These are phyloP conservation scores for Troides oblongomaculatus DNA, from an alignment of 2,888 invertebrate species.

Conservation along the genomic window DNA sequence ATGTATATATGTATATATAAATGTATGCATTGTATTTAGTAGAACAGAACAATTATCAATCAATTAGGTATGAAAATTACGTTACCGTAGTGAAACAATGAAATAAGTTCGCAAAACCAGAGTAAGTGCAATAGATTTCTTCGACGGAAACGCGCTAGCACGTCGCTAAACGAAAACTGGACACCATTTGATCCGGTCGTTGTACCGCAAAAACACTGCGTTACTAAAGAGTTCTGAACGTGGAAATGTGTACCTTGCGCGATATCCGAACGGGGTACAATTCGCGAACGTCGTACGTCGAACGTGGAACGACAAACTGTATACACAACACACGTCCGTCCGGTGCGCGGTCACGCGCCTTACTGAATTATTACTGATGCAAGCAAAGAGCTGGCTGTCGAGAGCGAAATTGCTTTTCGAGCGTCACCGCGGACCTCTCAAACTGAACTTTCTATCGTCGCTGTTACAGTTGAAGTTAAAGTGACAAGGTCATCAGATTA, in stretches of 20 bases:
- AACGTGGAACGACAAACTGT: slow-evolving; percentile 29
- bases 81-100: slow-evolving; percentile 26
- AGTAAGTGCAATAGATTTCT: slow-evolving; percentile 1
- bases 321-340: slow-evolving; percentile 47
- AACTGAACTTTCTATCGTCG: slow-evolving; percentile 46
- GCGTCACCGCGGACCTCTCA: slow-evolving; percentile 40
- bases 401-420: slow-evolving; percentile 74
- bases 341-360: slow-evolving; percentile 63
- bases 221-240: slow-evolving; percentile 5
- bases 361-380: slow-evolving; percentile 69
- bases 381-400: slow-evolving; percentile 56
- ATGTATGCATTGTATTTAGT: too few relatives aligned
- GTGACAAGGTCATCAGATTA: slow-evolving; percentile 37
- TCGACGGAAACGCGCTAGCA: slow-evolving; percentile 16
- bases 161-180: slow-evolving; percentile 11
- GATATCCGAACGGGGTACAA: slow-evolving; percentile 18
- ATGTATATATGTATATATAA: too few relatives aligned
- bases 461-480: slow-evolving; percentile 49
- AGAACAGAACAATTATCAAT: neutral
- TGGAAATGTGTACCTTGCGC: slow-evolving; percentile 10
- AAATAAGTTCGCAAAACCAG: slow-evolving; percentile 24
- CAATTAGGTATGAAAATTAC: slow-evolving; percentile 1
- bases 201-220: slow-evolving; percentile 19
- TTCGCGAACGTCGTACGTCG: slow-evolving; percentile 19
- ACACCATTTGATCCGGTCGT: slow-evolving; percentile 13